Percentiles rank a stretch among this genome's conserved stretches.
Conservation (phyloP, 2,797 vertebrate genomes). For the Hylomyscus alleni region DNA sequence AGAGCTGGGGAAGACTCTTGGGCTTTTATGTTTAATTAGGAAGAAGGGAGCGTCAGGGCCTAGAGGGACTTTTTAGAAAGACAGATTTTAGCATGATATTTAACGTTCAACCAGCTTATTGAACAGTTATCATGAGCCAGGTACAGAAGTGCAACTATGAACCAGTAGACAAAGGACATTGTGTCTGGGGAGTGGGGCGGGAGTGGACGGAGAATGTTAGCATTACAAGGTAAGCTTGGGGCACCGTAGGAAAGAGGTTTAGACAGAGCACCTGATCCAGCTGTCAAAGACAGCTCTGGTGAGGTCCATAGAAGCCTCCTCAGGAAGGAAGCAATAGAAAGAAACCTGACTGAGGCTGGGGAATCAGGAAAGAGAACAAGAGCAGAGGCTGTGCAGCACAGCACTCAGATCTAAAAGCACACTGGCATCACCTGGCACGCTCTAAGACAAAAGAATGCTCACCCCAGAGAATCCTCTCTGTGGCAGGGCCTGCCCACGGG, state of each 20-base stretch:
- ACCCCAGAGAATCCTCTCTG: background rate
- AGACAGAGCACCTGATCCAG: background rate
- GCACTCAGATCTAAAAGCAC: background rate
- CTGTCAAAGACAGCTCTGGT: background rate
- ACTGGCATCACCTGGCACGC: background rate
- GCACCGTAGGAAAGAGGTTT: background rate
- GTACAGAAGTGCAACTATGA: background rate
- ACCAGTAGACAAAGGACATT: background rate
- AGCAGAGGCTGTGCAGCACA: background rate
- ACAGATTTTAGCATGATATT: conserved; percentile 28
- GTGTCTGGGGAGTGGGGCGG: background rate
- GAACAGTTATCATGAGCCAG: background rate
- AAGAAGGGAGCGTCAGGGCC: conserved; percentile 41
- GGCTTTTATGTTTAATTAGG: conserved; percentile 68
- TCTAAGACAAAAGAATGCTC: background rate
- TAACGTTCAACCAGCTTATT: conserved; percentile 31
- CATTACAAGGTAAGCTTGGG: background rate
- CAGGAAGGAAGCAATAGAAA: background rate
- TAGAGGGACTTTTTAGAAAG: conserved; percentile 37
- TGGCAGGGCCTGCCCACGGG: background rate
- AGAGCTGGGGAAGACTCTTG: conserved; percentile 29
- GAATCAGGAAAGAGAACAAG: background rate
- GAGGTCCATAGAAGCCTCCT: background rate
- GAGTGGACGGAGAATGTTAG: background rate
- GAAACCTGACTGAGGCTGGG: background rate